Conservation (phyloP, 2,797 vertebrate genomes). For the Clangula hyemalis region DNA sequence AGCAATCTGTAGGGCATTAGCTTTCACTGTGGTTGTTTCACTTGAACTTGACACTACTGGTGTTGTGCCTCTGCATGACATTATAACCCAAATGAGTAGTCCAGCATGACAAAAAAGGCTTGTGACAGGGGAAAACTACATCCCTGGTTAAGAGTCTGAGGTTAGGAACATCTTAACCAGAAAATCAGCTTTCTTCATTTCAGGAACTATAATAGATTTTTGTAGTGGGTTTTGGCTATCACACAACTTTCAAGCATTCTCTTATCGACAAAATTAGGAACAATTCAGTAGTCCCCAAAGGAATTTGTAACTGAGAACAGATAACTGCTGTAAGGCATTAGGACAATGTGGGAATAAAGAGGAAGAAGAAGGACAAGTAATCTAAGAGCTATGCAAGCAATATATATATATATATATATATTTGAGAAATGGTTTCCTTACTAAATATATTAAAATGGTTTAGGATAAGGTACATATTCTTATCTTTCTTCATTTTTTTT, state of each 20-base stretch:
- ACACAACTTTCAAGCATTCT: background rate
- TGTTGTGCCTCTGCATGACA: background rate
- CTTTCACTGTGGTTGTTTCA: background rate
- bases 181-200: fast-evolving
- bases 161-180: background rate
- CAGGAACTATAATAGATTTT: background rate
- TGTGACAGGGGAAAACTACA: background rate
- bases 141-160: background rate
- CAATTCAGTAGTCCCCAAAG: background rate
- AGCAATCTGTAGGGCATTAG: background rate
- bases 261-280: background rate
- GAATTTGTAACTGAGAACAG: background rate
- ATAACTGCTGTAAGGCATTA: background rate
- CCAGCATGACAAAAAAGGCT: background rate
- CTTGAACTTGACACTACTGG: background rate
- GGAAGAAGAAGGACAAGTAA: background rate
- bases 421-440: background rate
- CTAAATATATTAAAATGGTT: background rate
- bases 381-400: background rate
- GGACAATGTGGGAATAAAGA: background rate
- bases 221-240: background rate
- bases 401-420: background rate
- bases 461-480: background rate
- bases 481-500: background rate
- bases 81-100: background rate